Percentiles rank a stretch among this genome's conserved stretches.
Evolutionary conservation across 2,888 invertebrate species (phyloP).

Genomic region (Xestia xanthographa): DNA sequence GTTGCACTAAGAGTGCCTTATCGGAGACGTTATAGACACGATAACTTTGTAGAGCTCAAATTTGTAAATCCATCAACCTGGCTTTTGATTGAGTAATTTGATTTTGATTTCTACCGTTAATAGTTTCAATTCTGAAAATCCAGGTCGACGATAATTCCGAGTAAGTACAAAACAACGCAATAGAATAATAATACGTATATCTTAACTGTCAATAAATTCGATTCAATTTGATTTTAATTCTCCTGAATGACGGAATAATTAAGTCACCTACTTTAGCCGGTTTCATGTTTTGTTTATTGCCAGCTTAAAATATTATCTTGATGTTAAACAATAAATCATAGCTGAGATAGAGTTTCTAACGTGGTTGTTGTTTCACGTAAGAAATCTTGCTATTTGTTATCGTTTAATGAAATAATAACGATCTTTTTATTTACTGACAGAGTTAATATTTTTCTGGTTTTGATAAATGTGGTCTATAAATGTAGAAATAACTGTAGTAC

Average conservation of each 20-base stretch:
- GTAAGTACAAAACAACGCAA: slow-evolving; percentile 54
- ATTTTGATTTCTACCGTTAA: slow-evolving; percentile 49
- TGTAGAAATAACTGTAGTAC: slow-evolving; percentile 22
- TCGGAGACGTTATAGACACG: slow-evolving; percentile 83
- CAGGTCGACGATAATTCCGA: slow-evolving; percentile 47
- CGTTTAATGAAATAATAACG: slow-evolving; percentile 42
- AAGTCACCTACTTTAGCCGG: slow-evolving; percentile 77
- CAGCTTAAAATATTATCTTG: slow-evolving; percentile 76
- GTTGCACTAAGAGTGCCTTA: slow-evolving; percentile 87
- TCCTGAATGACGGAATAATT: slow-evolving; percentile 82
- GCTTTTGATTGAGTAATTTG: slow-evolving; percentile 55
- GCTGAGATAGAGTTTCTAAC: slow-evolving; percentile 76
- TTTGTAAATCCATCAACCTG: slow-evolving; percentile 28
- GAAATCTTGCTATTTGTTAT: slow-evolving; percentile 43
- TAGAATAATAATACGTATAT: slow-evolving; percentile 66
- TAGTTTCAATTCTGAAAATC: slow-evolving; percentile 50
- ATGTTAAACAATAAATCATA: slow-evolving; percentile 82
- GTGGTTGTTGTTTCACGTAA: slow-evolving; percentile 65
- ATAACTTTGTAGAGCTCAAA: slow-evolving; percentile 86
- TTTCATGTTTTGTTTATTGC: slow-evolving; percentile 81
- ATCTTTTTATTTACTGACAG: slow-evolving; percentile 35
- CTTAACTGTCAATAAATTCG: slow-evolving; percentile 78
- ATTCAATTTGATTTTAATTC: slow-evolving; percentile 79
- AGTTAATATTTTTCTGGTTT: slow-evolving; percentile 29
- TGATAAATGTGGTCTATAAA: slow-evolving; percentile 36